These are phyloP conservation scores for Dicentrarchus labrax DNA, from an alignment of 2,113 vertebrate species.

Conservation along the genomic window DNA sequence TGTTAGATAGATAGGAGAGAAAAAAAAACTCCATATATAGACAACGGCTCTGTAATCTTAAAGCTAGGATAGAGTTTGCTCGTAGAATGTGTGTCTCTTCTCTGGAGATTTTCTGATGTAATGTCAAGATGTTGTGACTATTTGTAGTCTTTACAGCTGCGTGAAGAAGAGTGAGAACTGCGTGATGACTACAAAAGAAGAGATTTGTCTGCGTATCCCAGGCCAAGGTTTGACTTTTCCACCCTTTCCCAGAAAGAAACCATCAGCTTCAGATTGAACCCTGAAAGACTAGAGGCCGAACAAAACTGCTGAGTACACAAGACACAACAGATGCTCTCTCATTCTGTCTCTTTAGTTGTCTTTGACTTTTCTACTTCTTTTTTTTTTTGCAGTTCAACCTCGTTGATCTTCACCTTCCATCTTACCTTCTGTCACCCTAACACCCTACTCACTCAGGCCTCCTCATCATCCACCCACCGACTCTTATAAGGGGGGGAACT, in stretches of 20 bases:
- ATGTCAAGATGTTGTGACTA: slow-evolving; percentile 13
- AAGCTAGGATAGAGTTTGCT: not conserved
- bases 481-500: not conserved
- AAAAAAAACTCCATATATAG: too few species aligned
- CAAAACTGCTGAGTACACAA: slow-evolving; percentile 50
- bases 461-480: slow-evolving; percentile 10
- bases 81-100: slow-evolving; percentile 15
- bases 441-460: slow-evolving; percentile 4
- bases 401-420: slow-evolving; percentile 43
- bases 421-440: slow-evolving; percentile 32
- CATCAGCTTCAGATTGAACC: slow-evolving; percentile 45
- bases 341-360: slow-evolving; percentile 33
- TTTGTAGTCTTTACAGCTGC: slow-evolving; percentile 32
- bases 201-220: slow-evolving; percentile 10
- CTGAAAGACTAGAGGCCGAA: slow-evolving; percentile 38
- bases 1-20: not conserved
- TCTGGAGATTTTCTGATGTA: slow-evolving; percentile 53
- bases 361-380: slow-evolving; percentile 30
- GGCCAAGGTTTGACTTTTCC: slow-evolving; percentile 52
- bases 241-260: slow-evolving; percentile 45
- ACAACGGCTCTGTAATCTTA: not conserved
- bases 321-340: slow-evolving; percentile 49
- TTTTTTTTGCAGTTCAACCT: slow-evolving; percentile 22
- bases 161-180: not conserved
- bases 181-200: not conserved